A percentile compares a stretch with the other conserved stretches of the same genome.
Evolutionary conservation across 1,140 invertebrate species (phyloP).

Genomic region (Drosophila ogumai): DNA sequence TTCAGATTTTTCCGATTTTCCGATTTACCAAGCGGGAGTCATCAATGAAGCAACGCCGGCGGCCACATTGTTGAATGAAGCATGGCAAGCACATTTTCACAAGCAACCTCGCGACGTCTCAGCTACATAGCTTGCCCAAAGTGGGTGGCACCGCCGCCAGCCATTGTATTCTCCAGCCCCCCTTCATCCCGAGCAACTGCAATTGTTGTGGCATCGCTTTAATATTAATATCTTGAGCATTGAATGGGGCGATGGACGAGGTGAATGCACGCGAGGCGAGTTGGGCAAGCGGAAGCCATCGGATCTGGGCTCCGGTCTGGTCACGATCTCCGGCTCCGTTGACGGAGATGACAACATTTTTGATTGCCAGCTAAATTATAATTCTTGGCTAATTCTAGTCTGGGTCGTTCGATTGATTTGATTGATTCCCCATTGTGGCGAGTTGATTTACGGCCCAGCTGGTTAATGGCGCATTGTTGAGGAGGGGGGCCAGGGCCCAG

Average conservation of each 20-base stretch:
- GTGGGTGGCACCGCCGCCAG: slow-evolving; percentile 60
- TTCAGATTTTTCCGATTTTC: slow-evolving; percentile 1
- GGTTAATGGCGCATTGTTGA: slow-evolving; percentile 44
- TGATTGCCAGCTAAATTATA: slow-evolving; percentile 58
- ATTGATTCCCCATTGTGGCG: slow-evolving; percentile 55
- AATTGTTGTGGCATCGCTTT: slow-evolving; percentile 45
- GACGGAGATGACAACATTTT: slow-evolving; percentile 59
- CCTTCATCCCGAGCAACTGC: slow-evolving; percentile 7
- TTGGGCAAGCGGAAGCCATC: slow-evolving; percentile 68
- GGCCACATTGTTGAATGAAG: slow-evolving; percentile 72
- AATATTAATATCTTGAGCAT: slow-evolving; percentile 55
- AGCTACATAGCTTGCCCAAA: slow-evolving; percentile 32
- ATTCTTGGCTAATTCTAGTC: slow-evolving; percentile 51
- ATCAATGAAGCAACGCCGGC: slow-evolving; percentile 58
- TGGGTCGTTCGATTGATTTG: slow-evolving; percentile 43
- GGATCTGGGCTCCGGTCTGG: slow-evolving; percentile 25
- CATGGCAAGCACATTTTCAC: slow-evolving; percentile 49
- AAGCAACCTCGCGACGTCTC: slow-evolving; percentile 36
- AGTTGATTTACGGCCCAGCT: slow-evolving; percentile 30
- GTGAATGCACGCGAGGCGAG: slow-evolving; percentile 67
- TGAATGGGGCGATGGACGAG: slow-evolving; percentile 34
- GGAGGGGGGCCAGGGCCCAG: not conserved
- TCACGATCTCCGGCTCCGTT: slow-evolving; percentile 49
- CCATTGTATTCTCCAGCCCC: slow-evolving; percentile 52
- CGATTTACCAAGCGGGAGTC: not conserved